Percentiles rank a stretch among this genome's conserved stretches.
Conservation (phyloP, 2,113 vertebrate species). For the Panthera leo region DNA sequence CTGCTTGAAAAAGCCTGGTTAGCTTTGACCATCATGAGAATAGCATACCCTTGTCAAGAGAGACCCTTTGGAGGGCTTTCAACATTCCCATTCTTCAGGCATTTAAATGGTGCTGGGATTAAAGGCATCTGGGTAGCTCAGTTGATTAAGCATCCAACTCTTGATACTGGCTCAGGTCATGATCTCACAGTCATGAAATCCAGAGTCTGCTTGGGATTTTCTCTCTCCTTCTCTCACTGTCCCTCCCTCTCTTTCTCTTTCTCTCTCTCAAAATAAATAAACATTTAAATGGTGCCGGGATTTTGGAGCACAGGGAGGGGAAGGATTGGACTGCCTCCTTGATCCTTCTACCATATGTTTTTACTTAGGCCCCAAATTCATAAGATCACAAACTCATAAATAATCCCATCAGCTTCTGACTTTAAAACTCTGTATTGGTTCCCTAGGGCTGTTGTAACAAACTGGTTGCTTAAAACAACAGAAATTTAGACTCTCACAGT, state of each 20-base stretch:
- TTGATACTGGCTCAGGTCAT: no score
- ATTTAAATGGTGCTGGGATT: background rate
- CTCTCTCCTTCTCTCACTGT: no score
- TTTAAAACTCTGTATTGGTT: background rate
- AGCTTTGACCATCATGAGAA: background rate
- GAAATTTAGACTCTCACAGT: background rate
- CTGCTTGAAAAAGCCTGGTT: background rate
- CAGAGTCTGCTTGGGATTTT: no score
- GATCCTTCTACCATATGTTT: background rate
- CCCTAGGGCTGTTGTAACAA: background rate
- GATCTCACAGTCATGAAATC: no score
- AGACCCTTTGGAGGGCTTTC: background rate
- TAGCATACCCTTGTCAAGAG: background rate
- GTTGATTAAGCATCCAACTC: no score
- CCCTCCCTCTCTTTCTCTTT: no score
- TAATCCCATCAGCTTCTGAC: background rate
- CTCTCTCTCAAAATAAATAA: no score
- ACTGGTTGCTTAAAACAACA: background rate
- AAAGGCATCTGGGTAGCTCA: no score
- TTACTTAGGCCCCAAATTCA: background rate
- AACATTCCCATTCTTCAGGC: background rate
- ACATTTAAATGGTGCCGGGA: background rate
- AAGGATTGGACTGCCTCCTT: background rate
- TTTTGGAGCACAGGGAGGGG: background rate
- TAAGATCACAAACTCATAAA: background rate